phyloP scores from a whole-genome alignment of 2,797 vertebrate species.

The Bovichtus diacanthus region DNA sequence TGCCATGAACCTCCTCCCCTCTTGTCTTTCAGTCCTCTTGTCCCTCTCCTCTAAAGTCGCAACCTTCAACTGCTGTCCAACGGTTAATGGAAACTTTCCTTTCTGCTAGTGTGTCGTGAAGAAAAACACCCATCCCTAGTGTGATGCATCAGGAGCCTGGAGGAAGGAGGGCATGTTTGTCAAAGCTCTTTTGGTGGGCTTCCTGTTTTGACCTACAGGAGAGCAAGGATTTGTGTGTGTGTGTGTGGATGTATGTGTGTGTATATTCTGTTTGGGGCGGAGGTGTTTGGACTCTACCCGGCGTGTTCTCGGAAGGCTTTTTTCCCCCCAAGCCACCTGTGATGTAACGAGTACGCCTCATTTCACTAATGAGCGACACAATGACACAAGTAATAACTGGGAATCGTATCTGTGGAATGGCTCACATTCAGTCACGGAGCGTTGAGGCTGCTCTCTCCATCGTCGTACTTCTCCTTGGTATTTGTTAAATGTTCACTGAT shows the following conservation, averaged over 20 bases:
- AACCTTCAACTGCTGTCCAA: slow-evolving; percentile 46
- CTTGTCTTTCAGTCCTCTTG: slow-evolving; percentile 28
- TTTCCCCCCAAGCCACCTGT: slow-evolving; percentile 18
- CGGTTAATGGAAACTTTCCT: slow-evolving; percentile 70
- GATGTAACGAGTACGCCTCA: slow-evolving; percentile 32
- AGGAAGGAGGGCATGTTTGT: slow-evolving; percentile 59
- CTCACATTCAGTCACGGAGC: slow-evolving; percentile 22
- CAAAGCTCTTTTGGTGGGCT: slow-evolving; percentile 46
- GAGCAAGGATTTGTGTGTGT: slow-evolving; percentile 9
- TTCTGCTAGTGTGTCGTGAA: slow-evolving; percentile 64
- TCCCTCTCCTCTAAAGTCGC: slow-evolving; percentile 23
- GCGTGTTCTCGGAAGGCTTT: slow-evolving; percentile 16
- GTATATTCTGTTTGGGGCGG: slow-evolving; percentile 8
- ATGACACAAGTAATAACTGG: slow-evolving; percentile 31
- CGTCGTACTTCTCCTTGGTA: slow-evolving; percentile 39
- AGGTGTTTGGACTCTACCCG: slow-evolving; percentile 6
- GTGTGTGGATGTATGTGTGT: slow-evolving; percentile 10
- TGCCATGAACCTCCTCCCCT: slow-evolving; percentile 2
- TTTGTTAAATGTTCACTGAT: slow-evolving; percentile 62
- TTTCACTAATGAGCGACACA: slow-evolving; percentile 53
- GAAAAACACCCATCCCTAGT: slow-evolving; percentile 51
- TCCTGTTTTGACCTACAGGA: slow-evolving; percentile 60
- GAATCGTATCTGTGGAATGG: slow-evolving; percentile 30
- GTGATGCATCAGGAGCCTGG: slow-evolving; percentile 46
- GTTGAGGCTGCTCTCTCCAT: slow-evolving; percentile 29